Evolutionary conservation across 2,888 invertebrate genomes (phyloP).

Genomic region (Agrilus mali): DNA sequence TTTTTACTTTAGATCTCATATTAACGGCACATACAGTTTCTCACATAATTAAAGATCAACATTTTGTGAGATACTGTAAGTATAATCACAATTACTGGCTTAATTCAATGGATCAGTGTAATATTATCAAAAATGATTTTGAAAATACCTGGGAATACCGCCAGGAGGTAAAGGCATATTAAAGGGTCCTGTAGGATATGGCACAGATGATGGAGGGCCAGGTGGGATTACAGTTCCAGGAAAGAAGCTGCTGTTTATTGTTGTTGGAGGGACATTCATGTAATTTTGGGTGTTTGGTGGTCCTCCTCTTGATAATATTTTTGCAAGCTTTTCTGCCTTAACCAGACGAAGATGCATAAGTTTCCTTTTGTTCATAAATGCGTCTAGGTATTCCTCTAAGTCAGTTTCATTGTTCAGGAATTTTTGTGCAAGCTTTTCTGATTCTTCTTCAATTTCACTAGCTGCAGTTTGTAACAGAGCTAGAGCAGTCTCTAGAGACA

Average conservation of each 20-base stretch:
- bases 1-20: too few relatives aligned
- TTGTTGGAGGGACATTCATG: slow-evolving; percentile 30
- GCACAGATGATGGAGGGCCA: slow-evolving; percentile 33
- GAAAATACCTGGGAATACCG: slow-evolving; percentile 28
- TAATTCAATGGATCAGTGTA: neutral
- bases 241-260: slow-evolving; percentile 34
- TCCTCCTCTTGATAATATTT: slow-evolving; percentile 41
- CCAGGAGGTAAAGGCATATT: slow-evolving; percentile 62
- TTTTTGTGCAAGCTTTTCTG: slow-evolving; percentile 70
- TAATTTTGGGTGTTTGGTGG: slow-evolving; percentile 27
- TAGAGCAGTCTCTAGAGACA: slow-evolving; percentile 74
- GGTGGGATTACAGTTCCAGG: slow-evolving; percentile 31
- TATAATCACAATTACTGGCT: too few relatives aligned
- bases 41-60: too few relatives aligned
- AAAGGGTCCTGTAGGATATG: slow-evolving; percentile 60
- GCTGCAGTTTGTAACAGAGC: slow-evolving; percentile 84
- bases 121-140: slow-evolving; percentile 24
- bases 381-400: slow-evolving; percentile 73
- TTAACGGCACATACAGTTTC: too few relatives aligned
- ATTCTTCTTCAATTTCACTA: slow-evolving; percentile 86
- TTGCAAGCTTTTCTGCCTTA: slow-evolving; percentile 87
- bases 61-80: too few relatives aligned
- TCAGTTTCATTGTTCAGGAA: slow-evolving; percentile 62
- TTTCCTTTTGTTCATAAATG: slow-evolving; percentile 65
- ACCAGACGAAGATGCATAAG: slow-evolving; percentile 72